Evolutionary conservation across 2,797 vertebrate species (phyloP), one percentile per base, ranked within the genome.

Genomic region (Rhyacichthys aspro): DNA sequence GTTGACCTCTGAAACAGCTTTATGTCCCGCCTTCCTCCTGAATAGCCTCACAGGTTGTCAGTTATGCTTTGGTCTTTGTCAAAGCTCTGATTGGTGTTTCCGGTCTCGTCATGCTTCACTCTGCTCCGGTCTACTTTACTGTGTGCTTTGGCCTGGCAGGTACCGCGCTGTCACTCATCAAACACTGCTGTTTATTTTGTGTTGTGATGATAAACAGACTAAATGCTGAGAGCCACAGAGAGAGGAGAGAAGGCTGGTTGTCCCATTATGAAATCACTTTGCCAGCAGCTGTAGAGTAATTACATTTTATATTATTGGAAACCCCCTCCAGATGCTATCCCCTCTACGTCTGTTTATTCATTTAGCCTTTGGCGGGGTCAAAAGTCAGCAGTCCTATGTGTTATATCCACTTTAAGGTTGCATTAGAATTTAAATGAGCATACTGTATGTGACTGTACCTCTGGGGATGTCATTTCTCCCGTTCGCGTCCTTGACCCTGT

Each of bases 291-390:
- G 61, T 63, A 19, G 56, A 6, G 15, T 85, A 77, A 86, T 79
- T 75, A 72, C 63, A 72, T 83, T 79, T 71, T 54, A 58, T 76
- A 45, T 79, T 81, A 79, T 72, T 63, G 68, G 79, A 84, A 76
- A 88, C 53, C 70, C 82, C 76, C 73, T 79, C 78, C 79, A 86
- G 82, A 79, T 80, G 81, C 72, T 81, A 9, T 34, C 66, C 64
- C 44, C 11, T 39, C 44, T 60, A 71, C 69, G 72, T 82, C 76
- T 86, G 77, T 79, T 86, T 73, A 72, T 78, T 67, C 48, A 50
- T 71, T 76, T 67, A 71, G 66, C 61, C 52, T 18, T 19, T 55
- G 57, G 64, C 60, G 59, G 56, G 77, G 71, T 43, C 65, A 76
- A 56, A 79, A 82, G 70, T 84, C 46, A 33, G 11, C 1, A n/a